Percentiles rank a stretch among this genome's conserved stretches.
These are phyloP conservation scores for Drosophila nannoptera DNA, from an alignment of 1,140 invertebrate genomes.

Conservation along the genomic window DNA sequence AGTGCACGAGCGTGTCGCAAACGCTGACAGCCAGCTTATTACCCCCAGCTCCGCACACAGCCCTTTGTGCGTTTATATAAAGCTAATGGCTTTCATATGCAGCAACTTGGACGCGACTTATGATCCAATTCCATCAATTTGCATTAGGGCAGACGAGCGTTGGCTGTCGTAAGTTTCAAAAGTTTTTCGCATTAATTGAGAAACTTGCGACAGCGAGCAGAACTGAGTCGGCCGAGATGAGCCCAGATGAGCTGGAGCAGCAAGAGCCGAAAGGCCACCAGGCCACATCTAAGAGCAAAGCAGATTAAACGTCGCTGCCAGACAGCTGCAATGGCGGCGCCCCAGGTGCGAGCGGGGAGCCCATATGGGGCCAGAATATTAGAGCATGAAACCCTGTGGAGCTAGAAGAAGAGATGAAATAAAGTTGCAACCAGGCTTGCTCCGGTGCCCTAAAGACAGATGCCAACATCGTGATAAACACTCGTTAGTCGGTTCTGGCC, in stretches of 20 bases:
- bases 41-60: conserved; percentile 10
- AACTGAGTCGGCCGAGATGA: conserved; percentile 29
- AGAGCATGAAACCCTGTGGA: conserved; percentile 67
- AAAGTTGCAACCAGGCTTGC: conserved; percentile 27
- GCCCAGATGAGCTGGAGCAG: conserved; percentile 9
- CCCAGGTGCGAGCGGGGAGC: conserved; percentile 5
- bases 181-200: conserved; percentile 70
- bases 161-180: conserved; percentile 58
- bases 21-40: conserved; percentile 64
- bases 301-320: conserved; percentile 57
- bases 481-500: conserved; percentile 31
- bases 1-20: conserved; percentile 59
- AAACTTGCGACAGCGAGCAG: conserved; percentile 50
- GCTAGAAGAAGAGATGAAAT: conserved; percentile 44
- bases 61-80: conserved; percentile 37
- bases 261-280: conserved; percentile 31
- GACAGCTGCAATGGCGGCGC: conserved; percentile 41
- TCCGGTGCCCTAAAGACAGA: conserved; percentile 15
- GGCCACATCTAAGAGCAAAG: conserved; percentile 21
- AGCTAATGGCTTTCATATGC: conserved; percentile 46
- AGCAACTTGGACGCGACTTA: conserved; percentile 39
- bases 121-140: conserved; percentile 58
- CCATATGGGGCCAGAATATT: conserved; percentile 56
- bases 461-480: conserved; percentile 33
- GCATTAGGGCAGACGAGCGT: conserved; percentile 49